These are phyloP conservation scores for Erethizon dorsatum DNA, from an alignment of 2,797 vertebrate genomes.

Conservation along the genomic window DNA sequence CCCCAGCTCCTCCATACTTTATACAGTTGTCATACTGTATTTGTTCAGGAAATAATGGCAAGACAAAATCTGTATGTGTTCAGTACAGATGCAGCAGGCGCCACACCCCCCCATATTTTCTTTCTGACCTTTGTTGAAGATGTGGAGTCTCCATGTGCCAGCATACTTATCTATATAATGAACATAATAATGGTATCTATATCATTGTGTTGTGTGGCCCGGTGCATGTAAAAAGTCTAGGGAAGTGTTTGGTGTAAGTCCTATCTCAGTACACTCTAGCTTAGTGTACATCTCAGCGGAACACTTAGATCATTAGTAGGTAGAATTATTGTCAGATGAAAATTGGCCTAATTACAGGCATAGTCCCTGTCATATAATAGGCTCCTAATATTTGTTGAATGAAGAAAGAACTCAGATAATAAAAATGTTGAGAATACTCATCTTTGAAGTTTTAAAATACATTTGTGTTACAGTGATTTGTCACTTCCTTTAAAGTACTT, in stretches of 20 bases:
- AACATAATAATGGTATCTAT: slow-evolving; percentile 23
- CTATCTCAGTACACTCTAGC: background rate
- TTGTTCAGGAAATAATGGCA: background rate
- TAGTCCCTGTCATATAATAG: background rate
- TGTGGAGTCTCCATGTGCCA: background rate
- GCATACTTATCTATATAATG: slow-evolving; percentile 25
- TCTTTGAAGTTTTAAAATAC: slow-evolving; percentile 51
- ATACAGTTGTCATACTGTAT: background rate
- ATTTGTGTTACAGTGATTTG: slow-evolving; percentile 43
- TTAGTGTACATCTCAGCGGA: slow-evolving; percentile 21
- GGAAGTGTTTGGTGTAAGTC: background rate
- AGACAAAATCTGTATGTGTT: background rate
- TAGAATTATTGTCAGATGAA: slow-evolving; percentile 33
- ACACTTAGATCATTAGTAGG: slow-evolving; percentile 12
- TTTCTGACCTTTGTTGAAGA: background rate
- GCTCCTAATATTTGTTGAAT: slow-evolving; percentile 64
- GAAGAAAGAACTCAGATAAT: slow-evolving; percentile 28
- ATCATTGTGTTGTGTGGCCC: slow-evolving; percentile 17
- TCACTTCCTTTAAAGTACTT: slow-evolving; percentile 33
- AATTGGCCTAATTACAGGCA: background rate
- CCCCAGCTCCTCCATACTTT: background rate
- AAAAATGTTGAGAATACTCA: slow-evolving; percentile 46
- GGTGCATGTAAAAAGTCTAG: slow-evolving; percentile 27
- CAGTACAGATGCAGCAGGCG: background rate
- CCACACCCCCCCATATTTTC: background rate